Evolutionary conservation across 2,113 vertebrate species (phyloP), one percentile per base, ranked within the genome.

Genomic region (Menidia beryllina): DNA sequence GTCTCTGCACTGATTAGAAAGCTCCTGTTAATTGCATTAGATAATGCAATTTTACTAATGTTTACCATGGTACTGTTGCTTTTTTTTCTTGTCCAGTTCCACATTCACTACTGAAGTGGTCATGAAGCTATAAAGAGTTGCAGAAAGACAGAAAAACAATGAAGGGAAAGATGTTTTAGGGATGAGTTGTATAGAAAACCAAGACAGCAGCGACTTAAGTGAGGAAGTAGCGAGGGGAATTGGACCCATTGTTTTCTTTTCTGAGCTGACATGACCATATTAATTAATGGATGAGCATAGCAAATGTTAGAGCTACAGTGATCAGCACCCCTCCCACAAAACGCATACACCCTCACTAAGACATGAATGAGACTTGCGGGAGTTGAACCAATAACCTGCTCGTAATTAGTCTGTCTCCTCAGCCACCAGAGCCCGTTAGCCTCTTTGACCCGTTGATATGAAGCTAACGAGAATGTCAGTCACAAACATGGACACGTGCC

Each of bases 321-420:
- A 66, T 75, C 55, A 60, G 74, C 26, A 56, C 50, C 30, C 12
- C 39, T 19, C 66, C 50, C 57, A 68, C 61, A 51, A 57, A 2
- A 51, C 53, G 53, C 54, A 36, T 39, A 43, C 57, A 23, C 51
- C 19, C 70, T 63, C 43, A 53, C 30, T 0, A 45, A 87, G 77
- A 77, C 86, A 69, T 43, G 71, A 69, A 80, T 61, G 78, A 63
- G 71, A 86, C 90, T 89, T 81, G 57, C 0, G 86, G 86, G 90
- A 91, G 71, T 79, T 90, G 88, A 89, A 90, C 90, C 82, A 86
- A 87, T 91, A 89, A 91, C 90, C 90, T 80, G 79, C 82, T 81
- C 87, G 84, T 91, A 91, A 91, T 91, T 91, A 90, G 90, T 88
- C 88, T 87, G 88, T 86, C 90, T 91, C 84, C 87, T 87, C 84